Evolutionary conservation across 2,113 vertebrate genomes (phyloP).

Genomic region (Cephalopterus ornatus): DNA sequence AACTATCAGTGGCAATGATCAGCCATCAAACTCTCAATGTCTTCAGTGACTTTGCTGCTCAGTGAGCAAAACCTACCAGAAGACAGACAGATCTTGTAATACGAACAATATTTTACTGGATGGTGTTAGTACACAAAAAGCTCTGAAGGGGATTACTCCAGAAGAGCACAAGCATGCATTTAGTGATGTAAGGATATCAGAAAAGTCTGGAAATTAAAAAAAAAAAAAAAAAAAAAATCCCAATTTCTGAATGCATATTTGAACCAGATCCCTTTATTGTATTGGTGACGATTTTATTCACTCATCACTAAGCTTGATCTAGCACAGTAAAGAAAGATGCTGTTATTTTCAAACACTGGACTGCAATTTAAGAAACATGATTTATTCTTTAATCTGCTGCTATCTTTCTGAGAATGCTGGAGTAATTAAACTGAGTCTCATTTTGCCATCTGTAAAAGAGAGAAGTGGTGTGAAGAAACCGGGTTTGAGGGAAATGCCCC

Average conservation of each 20-base stretch:
- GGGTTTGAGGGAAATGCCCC: constrained; percentile 41
- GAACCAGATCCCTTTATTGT: background rate
- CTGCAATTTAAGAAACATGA: constrained; percentile 31
- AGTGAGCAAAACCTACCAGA: background rate
- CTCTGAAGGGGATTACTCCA: background rate
- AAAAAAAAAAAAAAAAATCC: background rate
- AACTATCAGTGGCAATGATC: background rate
- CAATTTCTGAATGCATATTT: background rate
- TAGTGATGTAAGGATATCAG: background rate
- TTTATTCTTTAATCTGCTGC: constrained; percentile 45
- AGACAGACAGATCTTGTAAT: background rate
- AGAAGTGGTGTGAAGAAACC: constrained; percentile 20
- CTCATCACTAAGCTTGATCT: background rate
- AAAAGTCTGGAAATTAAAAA: background rate
- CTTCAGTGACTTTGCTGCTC: background rate
- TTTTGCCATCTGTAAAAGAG: constrained; percentile 55
- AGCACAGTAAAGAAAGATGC: constrained; percentile 27
- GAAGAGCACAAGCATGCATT: background rate
- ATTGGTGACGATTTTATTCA: background rate
- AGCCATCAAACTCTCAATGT: background rate
- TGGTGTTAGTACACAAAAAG: background rate
- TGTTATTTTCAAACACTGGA: constrained; percentile 55
- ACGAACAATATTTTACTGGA: background rate
- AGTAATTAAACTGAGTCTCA: constrained; percentile 49
- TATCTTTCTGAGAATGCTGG: constrained; percentile 15